Evolutionary conservation across 2,113 vertebrate species (phyloP).

Genomic region (Paraplagusia blochii): DNA sequence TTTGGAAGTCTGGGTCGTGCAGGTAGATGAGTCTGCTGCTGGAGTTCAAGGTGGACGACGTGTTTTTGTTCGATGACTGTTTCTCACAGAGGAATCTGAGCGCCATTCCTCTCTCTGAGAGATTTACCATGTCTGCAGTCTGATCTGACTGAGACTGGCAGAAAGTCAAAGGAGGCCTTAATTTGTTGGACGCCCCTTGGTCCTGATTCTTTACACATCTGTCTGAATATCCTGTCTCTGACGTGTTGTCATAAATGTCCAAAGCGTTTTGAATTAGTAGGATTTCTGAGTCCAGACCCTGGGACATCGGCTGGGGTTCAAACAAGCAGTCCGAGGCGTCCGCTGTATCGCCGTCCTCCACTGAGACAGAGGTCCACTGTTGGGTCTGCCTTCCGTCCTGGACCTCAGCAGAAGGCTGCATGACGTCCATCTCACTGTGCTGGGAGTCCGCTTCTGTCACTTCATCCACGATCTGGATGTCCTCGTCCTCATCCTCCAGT

Average conservation of each 20-base stretch:
- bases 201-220: constrained; percentile 20
- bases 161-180: constrained; percentile 29
- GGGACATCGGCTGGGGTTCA: constrained; percentile 45
- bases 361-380: constrained; percentile 50
- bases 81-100: constrained; percentile 44
- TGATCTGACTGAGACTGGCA: constrained; percentile 35
- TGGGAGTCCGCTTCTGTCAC: constrained; percentile 18
- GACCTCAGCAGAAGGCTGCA: constrained; percentile 8
- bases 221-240: constrained; percentile 40
- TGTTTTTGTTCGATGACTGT: constrained; percentile 26
- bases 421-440: constrained; percentile 19
- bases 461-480: constrained; percentile 54
- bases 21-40: constrained; percentile 41
- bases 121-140: constrained; percentile 18
- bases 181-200: constrained; percentile 35
- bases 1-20: constrained; percentile 35
- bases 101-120: constrained; percentile 26
- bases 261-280: constrained; percentile 65
- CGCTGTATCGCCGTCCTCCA: constrained; percentile 42
- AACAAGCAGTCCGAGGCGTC: constrained; percentile 59
- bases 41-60: constrained; percentile 8
- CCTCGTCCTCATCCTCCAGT: constrained; percentile 61
- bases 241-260: constrained; percentile 50
- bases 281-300: constrained; percentile 56
- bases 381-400: constrained; percentile 50